Conservation (phyloP, 2,888 invertebrate genomes). For the Sturmia bella region DNA sequence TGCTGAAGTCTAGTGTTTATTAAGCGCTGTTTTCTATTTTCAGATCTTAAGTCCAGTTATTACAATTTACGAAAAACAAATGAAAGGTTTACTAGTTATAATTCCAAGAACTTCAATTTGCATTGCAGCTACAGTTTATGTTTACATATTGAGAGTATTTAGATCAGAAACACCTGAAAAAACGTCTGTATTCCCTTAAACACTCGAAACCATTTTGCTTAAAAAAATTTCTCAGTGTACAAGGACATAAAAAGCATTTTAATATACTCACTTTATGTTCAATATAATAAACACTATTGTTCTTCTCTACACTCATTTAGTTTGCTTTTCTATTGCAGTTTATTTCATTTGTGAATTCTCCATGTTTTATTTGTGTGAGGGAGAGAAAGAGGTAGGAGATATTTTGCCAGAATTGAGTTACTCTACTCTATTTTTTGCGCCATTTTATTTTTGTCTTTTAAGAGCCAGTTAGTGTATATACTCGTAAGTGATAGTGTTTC, state of each 20-base stretch:
- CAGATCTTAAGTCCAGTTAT: background rate
- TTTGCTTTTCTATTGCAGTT: constrained; percentile 28
- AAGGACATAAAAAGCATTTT: constrained; percentile 41
- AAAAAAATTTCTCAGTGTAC: background rate
- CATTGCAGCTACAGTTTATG: too few relatives aligned
- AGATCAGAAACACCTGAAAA: too few relatives aligned
- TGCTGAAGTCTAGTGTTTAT: too few relatives aligned
- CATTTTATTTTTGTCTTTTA: constrained; percentile 22
- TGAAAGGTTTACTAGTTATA: background rate
- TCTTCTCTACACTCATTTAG: constrained; percentile 26
- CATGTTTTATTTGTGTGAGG: constrained; percentile 5
- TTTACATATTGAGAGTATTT: too few relatives aligned
- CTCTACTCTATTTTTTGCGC: background rate
- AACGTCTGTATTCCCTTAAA: too few relatives aligned
- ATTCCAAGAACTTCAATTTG: too few relatives aligned
- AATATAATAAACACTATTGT: constrained; percentile 56
- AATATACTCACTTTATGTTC: constrained; percentile 31
- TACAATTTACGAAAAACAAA: background rate
- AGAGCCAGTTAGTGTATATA: constrained; percentile 59
- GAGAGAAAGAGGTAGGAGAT: too few relatives aligned
- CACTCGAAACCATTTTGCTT: background rate
- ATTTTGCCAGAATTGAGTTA: constrained; percentile 27
- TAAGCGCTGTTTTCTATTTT: too few relatives aligned
- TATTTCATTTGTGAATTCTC: constrained; percentile 4
- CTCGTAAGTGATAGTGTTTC: constrained; percentile 65